A percentile compares a stretch with the other conserved stretches of the same genome.
phyloP scores from a whole-genome alignment of 2,113 vertebrate species.

The Toxotes jaculatrix region DNA sequence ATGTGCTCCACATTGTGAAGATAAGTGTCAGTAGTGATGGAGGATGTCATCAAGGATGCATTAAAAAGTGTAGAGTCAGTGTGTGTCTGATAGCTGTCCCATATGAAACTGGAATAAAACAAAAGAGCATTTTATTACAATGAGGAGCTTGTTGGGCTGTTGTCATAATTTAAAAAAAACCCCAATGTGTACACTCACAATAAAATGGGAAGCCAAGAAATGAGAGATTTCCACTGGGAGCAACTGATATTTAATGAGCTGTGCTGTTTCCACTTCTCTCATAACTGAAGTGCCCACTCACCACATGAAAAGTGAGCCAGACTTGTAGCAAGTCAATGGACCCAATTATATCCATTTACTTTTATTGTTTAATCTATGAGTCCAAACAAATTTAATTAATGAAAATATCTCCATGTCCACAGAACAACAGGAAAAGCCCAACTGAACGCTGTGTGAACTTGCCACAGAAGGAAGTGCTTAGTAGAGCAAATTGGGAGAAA shows the following conservation, averaged over 20 bases:
- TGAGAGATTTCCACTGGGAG: constrained; percentile 22
- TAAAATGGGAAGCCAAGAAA: constrained; percentile 25
- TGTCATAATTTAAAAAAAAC: constrained; percentile 7
- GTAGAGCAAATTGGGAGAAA: constrained; percentile 23
- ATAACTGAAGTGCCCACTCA: constrained; percentile 24
- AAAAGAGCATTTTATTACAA: neutral
- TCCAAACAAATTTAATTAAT: constrained; percentile 33
- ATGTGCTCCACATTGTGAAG: constrained; percentile 13
- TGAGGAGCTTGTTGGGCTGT: neutral
- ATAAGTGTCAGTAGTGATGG: neutral
- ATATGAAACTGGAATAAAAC: neutral
- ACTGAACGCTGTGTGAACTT: neutral
- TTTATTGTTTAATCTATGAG: constrained; percentile 40
- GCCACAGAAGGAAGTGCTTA: constrained; percentile 11
- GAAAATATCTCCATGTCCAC: neutral
- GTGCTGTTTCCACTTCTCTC: constrained; percentile 16
- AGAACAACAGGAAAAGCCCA: constrained; percentile 1
- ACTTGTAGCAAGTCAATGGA: constrained; percentile 30
- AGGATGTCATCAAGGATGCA: constrained; percentile 19
- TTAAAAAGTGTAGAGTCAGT: constrained; percentile 4
- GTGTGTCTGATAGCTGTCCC: neutral
- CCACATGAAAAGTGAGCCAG: constrained; percentile 17
- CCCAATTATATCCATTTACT: constrained; percentile 29
- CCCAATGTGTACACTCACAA: constrained; percentile 1
- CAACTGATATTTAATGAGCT: constrained; percentile 46